Evolutionary conservation across 2,113 vertebrate species (phyloP), one percentile per base, ranked within the genome.

Genomic region (Ardeotis arabs): DNA sequence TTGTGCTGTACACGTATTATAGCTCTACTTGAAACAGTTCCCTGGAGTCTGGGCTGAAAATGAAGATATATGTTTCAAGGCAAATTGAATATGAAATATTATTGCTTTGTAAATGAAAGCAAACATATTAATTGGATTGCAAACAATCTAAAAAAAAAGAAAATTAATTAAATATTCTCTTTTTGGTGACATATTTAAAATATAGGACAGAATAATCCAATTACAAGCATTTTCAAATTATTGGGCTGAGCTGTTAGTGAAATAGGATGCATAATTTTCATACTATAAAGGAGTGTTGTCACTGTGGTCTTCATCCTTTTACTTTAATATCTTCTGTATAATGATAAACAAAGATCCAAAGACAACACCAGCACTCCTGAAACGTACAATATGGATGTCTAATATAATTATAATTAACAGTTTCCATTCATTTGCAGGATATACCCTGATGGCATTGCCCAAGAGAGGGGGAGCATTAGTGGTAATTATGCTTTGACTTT

Each of bases 401-500:
- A 96, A 94, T 97, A 94, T 95, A 98, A 98, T 98, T 98, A 98
- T 96, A 98, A 96, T 97, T 97, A 98, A 98, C 95, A 96, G 92
- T 98, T 98, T 97, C 95, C 96, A 97, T 97, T 98, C 97, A 98
- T 97, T 97, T 98, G 91, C 96, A 97, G 85, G 96, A 96, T 97
- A 98, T 97, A 97, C 70, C 94, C 94, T 77, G 78, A 97, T 97
- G 97, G 97, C 98, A 97, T 97, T 97, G 90, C 96, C 96, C 95
- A 95, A 70, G 93, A 97, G 97, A 90, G 64, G 78, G 84, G 90
- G 89, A 97, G 95, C 96, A 97, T 98, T 98, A 98, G 91, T 96
- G 94, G 87, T 98, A 97, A 98, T 98, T 98, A 98, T 67, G 82
- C 96, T 98, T 98, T 97, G 97, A 97, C 93, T 97, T 98, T 97